phyloP scores from a whole-genome alignment of 2,113 vertebrate species.

The Aspidoscelis tigris region DNA sequence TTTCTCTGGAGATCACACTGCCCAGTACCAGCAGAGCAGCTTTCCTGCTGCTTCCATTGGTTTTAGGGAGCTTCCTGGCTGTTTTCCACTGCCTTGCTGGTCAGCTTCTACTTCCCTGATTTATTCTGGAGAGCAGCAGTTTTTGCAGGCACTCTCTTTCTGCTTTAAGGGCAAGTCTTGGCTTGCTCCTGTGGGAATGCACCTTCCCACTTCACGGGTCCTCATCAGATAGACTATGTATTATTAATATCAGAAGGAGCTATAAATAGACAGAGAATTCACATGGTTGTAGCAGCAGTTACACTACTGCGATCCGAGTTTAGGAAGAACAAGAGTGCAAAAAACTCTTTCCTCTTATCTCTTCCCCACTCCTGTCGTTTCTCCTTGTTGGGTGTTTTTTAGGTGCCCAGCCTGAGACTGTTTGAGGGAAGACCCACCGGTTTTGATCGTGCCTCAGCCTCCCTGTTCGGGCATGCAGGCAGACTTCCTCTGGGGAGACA shows the following conservation, averaged over 20 bases:
- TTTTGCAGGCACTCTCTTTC: constrained; percentile 33
- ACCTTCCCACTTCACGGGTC: constrained; percentile 38
- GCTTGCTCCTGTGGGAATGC: constrained; percentile 34
- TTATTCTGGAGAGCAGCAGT: constrained; percentile 31
- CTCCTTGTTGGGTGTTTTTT: background rate
- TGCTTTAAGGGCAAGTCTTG: background rate
- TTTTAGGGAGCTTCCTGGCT: background rate
- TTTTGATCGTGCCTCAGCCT: no score
- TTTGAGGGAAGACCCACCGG: background rate
- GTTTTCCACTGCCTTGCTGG: constrained; percentile 37
- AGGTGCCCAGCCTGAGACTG: background rate
- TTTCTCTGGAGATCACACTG: background rate
- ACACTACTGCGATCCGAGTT: background rate
- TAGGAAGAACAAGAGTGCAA: background rate
- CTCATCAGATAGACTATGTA: constrained; percentile 47
- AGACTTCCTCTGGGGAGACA: no score
- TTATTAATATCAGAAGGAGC: constrained; percentile 55
- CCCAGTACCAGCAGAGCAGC: background rate
- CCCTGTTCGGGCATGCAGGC: no score
- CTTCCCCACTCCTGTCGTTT: background rate
- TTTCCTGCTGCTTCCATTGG: constrained; percentile 19
- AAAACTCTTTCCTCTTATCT: background rate
- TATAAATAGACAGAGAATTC: constrained; percentile 41
- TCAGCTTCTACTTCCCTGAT: constrained; percentile 18
- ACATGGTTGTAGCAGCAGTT: background rate